Conservation (phyloP, 2,113 vertebrate genomes). For the Rhipidura dahli region DNA sequence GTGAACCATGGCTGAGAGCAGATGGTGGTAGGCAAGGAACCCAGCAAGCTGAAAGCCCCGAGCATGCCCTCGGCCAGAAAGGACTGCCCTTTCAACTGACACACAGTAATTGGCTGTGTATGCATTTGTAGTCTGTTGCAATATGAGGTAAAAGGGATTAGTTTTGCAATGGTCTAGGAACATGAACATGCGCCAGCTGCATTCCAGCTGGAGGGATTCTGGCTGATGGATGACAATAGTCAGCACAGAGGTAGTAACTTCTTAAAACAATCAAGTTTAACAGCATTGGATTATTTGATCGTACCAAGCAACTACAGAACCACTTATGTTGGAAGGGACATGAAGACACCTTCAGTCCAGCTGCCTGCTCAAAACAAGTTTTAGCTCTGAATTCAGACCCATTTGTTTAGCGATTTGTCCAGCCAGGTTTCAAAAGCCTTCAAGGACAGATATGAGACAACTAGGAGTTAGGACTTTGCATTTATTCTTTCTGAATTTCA, state of each 20-base stretch:
- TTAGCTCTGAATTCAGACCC: not conserved
- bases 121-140: conserved; percentile 67
- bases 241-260: conserved; percentile 23
- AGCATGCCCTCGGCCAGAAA: conserved; percentile 8
- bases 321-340: not conserved
- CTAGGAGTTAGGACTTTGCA: not conserved
- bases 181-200: conserved; percentile 54
- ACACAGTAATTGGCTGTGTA: conserved; percentile 50
- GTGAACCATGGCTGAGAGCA: not conserved
- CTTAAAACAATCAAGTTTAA: conserved; percentile 19
- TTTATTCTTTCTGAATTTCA: not conserved
- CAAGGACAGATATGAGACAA: not conserved
- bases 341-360: not conserved
- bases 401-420: not conserved
- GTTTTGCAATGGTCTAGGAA: conserved; percentile 63
- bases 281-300: not conserved
- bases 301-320: not conserved
- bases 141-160: conserved; percentile 66
- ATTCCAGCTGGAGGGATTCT: conserved; percentile 61
- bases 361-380: not conserved
- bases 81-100: conserved; percentile 59
- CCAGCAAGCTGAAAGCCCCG: not conserved
- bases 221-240: conserved; percentile 39
- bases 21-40: not conserved
- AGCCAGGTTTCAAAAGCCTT: not conserved